phyloP scores from a whole-genome alignment of 2,113 vertebrate genomes.

The Anseranas semipalmata region DNA sequence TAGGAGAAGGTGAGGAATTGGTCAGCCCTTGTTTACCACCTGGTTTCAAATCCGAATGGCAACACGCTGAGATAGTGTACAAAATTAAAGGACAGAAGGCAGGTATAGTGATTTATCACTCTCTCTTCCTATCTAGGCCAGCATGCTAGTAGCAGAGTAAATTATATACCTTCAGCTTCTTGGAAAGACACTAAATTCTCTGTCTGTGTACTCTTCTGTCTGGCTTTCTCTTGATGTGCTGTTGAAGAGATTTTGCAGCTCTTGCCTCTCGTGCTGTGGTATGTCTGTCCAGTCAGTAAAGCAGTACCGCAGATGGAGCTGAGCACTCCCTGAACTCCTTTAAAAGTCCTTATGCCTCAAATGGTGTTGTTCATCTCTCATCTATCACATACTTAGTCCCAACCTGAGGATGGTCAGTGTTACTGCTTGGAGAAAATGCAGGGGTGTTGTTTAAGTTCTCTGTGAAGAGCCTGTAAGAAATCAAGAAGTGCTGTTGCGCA shows the following conservation, averaged over 20 bases:
- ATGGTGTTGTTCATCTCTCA: background rate
- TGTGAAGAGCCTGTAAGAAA: background rate
- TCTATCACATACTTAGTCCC: background rate
- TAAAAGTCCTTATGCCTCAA: background rate
- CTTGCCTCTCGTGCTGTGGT: background rate
- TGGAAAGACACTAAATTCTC: background rate
- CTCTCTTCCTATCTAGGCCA: background rate
- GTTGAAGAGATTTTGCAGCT: background rate
- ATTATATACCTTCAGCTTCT: background rate
- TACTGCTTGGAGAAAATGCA: background rate
- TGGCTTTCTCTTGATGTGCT: background rate
- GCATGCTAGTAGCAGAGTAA: background rate
- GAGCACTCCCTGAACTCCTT: background rate
- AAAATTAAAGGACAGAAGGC: constrained; percentile 87
- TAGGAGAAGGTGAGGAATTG: constrained; percentile 80
- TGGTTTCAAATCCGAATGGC: constrained; percentile 84
- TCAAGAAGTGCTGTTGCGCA: background rate
- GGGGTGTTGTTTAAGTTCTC: background rate
- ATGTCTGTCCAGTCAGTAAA: background rate
- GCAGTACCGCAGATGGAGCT: background rate
- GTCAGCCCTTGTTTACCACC: constrained; percentile 90
- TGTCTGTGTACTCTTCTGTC: background rate
- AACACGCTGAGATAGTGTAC: constrained; percentile 86
- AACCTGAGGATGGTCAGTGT: background rate
- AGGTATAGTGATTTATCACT: constrained; percentile 76